These are phyloP conservation scores for Microcebus jonahi DNA, from an alignment of 2,113 vertebrate genomes.

Conservation along the genomic window DNA sequence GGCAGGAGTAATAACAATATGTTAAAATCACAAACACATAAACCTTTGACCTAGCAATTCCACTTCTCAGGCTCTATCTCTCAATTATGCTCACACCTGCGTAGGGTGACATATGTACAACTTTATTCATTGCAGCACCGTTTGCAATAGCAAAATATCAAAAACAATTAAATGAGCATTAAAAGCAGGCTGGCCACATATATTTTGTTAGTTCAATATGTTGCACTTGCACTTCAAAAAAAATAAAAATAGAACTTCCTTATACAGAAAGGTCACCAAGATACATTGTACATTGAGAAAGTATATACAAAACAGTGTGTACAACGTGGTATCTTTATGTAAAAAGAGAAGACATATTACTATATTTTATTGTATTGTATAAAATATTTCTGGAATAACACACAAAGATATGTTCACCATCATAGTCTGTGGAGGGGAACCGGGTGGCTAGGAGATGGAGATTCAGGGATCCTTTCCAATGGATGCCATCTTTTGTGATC, in stretches of 20 bases:
- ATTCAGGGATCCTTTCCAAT: neutral
- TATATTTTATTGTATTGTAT: neutral
- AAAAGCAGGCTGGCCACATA: neutral
- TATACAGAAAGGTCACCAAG: conserved; percentile 31
- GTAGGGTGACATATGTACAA: neutral
- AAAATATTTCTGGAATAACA: neutral
- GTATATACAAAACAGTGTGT: neutral
- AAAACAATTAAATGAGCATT: neutral
- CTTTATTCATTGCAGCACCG: neutral
- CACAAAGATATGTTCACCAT: neutral
- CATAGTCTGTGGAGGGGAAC: neutral
- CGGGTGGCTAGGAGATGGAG: neutral
- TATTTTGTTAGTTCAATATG: neutral
- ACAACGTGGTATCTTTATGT: neutral
- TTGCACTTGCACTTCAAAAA: neutral
- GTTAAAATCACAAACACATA: neutral
- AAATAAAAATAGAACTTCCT: neutral
- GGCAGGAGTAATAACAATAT: neutral
- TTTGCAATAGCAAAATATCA: conserved; percentile 12
- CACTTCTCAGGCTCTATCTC: neutral
- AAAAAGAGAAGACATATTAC: neutral
- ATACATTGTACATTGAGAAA: neutral
- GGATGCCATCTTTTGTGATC: neutral
- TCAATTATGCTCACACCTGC: neutral
- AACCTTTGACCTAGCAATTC: neutral